Conservation (phyloP, 1,140 invertebrate species). For the Pseudomyrmex flavicornis region DNA sequence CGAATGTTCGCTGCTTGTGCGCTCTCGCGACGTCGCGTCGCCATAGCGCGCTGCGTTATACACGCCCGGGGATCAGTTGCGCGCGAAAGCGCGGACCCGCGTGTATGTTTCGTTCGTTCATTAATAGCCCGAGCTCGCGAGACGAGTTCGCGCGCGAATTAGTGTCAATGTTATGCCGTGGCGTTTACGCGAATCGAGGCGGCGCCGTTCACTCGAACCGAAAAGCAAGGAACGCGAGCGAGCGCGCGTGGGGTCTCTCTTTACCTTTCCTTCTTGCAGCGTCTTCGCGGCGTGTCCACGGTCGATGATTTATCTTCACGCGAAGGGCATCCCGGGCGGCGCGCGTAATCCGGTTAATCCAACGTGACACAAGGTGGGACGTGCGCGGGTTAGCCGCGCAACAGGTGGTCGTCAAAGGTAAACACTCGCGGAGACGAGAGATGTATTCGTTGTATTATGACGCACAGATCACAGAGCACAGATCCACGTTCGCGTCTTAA, state of each 20-base stretch:
- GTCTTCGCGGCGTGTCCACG: conserved; percentile 57
- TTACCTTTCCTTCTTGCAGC: conserved; percentile 70
- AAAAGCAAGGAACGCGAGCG: conserved; percentile 7
- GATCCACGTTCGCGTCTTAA: neutral
- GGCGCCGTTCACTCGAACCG: conserved; percentile 14
- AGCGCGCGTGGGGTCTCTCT: neutral
- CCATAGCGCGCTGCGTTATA: too few species aligned
- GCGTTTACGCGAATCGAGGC: neutral
- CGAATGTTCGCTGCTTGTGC: too few species aligned
- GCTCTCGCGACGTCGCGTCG: neutral
- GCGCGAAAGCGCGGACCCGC: neutral
- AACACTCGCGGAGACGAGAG: conserved; percentile 65
- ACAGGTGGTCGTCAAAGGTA: conserved; percentile 73
- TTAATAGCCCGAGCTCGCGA: conserved; percentile 1
- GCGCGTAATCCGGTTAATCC: conserved; percentile 80
- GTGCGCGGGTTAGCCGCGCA: conserved; percentile 63
- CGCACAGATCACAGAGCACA: conserved; percentile 73
- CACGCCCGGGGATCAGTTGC: neutral
- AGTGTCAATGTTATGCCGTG: conserved; percentile 20
- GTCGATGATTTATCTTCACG: conserved; percentile 73
- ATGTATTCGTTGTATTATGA: conserved; percentile 58
- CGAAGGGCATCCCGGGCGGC: conserved; percentile 69
- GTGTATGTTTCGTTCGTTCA: neutral
- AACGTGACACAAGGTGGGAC: conserved; percentile 75
- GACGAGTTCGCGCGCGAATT: conserved; percentile 10